phyloP scores from a whole-genome alignment of 2,113 vertebrate genomes.

The Mobula birostris region DNA sequence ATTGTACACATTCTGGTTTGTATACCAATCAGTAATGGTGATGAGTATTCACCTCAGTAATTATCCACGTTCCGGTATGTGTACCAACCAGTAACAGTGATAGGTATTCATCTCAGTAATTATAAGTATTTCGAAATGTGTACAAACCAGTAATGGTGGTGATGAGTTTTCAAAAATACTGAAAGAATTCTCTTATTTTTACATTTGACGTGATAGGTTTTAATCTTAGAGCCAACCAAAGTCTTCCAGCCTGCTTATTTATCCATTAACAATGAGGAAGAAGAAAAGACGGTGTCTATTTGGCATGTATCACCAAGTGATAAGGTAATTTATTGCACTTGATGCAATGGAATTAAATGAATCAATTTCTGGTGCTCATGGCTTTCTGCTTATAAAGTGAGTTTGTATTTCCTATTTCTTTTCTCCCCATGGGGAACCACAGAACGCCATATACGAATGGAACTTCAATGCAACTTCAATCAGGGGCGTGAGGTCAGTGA shows the following conservation, averaged over 20 bases:
- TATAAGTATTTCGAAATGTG: too few relatives aligned
- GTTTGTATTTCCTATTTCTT: not conserved
- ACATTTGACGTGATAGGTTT: slow-evolving; percentile 62
- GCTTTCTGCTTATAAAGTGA: not conserved
- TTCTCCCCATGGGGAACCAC: slow-evolving; percentile 42
- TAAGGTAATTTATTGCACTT: slow-evolving; percentile 61
- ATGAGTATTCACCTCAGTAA: too few relatives aligned
- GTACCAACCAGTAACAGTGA: too few relatives aligned
- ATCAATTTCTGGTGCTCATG: slow-evolving; percentile 13
- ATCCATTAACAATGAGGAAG: slow-evolving; percentile 90
- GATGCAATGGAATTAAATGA: not conserved
- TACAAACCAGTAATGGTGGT: too few relatives aligned
- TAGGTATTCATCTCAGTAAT: too few relatives aligned
- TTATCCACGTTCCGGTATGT: too few relatives aligned
- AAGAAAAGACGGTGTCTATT: slow-evolving; percentile 88
- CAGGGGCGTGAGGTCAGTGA: slow-evolving; percentile 74
- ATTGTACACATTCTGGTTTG: too few relatives aligned
- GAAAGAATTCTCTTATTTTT: not conserved
- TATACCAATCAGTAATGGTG: too few relatives aligned
- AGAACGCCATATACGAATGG: slow-evolving; percentile 94
- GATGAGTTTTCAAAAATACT: not conserved
- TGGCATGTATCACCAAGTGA: slow-evolving; percentile 93
- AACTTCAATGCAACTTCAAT: slow-evolving; percentile 83
- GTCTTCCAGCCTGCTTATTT: slow-evolving; percentile 93
- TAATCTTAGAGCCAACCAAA: slow-evolving; percentile 95